Evolutionary conservation across 2,113 vertebrate genomes (phyloP).

Genomic region (Crotalus tigris): DNA sequence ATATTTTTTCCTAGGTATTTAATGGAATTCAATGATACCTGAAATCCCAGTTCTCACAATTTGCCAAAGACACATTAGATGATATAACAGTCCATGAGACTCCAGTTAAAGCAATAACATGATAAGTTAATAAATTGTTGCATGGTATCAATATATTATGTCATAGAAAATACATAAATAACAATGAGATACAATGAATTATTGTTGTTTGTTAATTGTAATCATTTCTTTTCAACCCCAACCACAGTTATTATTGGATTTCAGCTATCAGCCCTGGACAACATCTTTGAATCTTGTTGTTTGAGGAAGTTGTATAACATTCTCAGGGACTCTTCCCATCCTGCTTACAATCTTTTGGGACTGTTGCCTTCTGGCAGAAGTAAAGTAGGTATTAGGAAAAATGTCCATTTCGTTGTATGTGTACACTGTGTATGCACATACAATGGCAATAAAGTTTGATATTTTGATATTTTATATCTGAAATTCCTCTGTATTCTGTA

Average conservation of each 20-base stretch:
- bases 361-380: too few relatives aligned
- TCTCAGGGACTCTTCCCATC: too few relatives aligned
- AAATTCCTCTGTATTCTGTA: not conserved
- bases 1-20: not conserved
- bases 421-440: too few relatives aligned
- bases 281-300: too few relatives aligned
- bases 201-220: not conserved
- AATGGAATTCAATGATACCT: not conserved
- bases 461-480: not conserved
- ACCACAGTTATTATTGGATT: not conserved
- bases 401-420: too few relatives aligned
- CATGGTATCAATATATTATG: not conserved
- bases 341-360: too few relatives aligned
- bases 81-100: not conserved
- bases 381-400: too few relatives aligned
- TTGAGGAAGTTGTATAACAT: too few relatives aligned
- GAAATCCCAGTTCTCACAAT: not conserved
- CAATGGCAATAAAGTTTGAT: too few relatives aligned
- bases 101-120: not conserved
- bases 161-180: not conserved
- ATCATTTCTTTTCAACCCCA: not conserved
- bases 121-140: not conserved
- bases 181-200: not conserved
- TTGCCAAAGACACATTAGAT: not conserved
- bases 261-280: too few relatives aligned